Base-by-base conservation (phyloP, 2,888 invertebrate genomes). In the Lamellibrachia columna region DNA sequence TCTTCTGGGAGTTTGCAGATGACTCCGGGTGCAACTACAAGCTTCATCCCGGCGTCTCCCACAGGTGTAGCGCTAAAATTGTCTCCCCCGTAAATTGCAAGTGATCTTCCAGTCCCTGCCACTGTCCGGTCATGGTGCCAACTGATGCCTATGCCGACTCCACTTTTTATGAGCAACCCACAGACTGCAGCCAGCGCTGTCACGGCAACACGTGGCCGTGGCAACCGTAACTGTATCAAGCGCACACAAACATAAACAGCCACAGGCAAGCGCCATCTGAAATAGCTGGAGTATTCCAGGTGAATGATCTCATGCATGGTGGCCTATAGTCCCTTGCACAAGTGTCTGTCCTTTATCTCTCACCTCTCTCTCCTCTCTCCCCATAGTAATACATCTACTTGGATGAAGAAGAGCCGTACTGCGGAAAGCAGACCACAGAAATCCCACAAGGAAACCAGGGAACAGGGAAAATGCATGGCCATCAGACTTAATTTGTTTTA, bases 1-100 rank as follows among this genome's bases (percentile, higher is more conserved):
- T 75, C 75, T 75, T 75, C 75, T 75, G 75, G 75, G 75, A 75
- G 11, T 75, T 75, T 75, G 15, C 75, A 40, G 40, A 15, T n/a
- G 75, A 75, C 75, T 75, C 75, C 22, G 75, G 22, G 75, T 15
- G 75, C 15, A 6, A 75, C 75, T n/a, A 4, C 75, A 75, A 75
- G n/a, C 75, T 75, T 75, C 75, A 75, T 75, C 22, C 75, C 75
- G 75, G 75, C 75, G 75, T 75, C 75, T 75, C 75, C 40, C 75
- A 4, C 22, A 22, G 75, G 75, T 75, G 75, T 75, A n/a, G n/a
- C 75, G 22, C 15, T 75, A 15, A 75, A 75, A 75, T 22, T 75
- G 75, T 75, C 22, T 75, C 75, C 75, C 11, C n/a, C 15, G 22
- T 75, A 75, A 75, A 75, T 75, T 75, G 75, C 75, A 6, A 3